phyloP scores from a whole-genome alignment of 2,888 invertebrate genomes.

The Cloeon dipterum region DNA sequence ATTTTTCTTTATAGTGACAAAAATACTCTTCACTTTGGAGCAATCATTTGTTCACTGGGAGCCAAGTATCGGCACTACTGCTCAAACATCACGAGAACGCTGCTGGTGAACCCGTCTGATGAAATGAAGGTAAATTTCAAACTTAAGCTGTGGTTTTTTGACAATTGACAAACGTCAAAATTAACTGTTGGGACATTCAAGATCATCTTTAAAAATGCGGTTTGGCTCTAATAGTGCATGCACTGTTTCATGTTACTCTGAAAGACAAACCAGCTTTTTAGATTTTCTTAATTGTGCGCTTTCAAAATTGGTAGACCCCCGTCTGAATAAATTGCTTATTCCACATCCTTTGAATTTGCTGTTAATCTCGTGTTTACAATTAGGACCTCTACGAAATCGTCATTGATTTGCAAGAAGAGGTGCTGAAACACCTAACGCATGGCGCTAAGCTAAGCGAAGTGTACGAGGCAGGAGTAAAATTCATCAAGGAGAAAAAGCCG shows the following conservation, averaged over 20 bases:
- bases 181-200: too few species aligned
- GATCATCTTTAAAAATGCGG: too few species aligned
- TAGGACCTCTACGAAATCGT: slow-evolving; percentile 84
- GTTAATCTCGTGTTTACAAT: background rate
- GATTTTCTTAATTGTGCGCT: too few species aligned
- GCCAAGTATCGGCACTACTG: slow-evolving; percentile 94
- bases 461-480: slow-evolving; percentile 58
- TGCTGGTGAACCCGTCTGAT: slow-evolving; percentile 79
- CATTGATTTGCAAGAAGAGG: slow-evolving; percentile 69
- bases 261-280: too few species aligned
- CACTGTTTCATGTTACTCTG: too few species aligned
- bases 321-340: too few species aligned
- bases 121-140: slow-evolving; percentile 28
- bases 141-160: background rate
- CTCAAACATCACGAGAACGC: slow-evolving; percentile 88
- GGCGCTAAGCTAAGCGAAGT: slow-evolving; percentile 67
- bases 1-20: slow-evolving; percentile 48
- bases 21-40: slow-evolving; percentile 82
- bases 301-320: too few species aligned
- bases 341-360: too few species aligned
- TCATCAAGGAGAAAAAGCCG: slow-evolving; percentile 71
- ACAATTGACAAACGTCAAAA: too few species aligned
- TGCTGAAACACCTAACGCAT: slow-evolving; percentile 60
- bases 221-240: too few species aligned
- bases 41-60: slow-evolving; percentile 86